A percentile compares a stretch with the other conserved stretches of the same genome.
Conservation (phyloP, 2,113 vertebrate genomes). For the Butorides virescens region DNA sequence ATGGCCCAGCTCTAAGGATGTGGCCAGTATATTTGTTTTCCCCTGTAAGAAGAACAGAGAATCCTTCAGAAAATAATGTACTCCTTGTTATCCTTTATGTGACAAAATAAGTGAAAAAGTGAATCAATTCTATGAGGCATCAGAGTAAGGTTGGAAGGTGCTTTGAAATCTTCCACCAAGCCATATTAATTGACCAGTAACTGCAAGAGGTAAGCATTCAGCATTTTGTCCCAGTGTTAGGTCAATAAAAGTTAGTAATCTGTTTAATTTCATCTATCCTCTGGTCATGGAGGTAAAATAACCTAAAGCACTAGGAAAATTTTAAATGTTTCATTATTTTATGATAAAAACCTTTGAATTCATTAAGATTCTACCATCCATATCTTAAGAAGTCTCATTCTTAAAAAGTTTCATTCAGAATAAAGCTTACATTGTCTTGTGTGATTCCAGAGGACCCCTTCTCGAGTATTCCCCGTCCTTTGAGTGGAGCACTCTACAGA, state of each 20-base stretch:
- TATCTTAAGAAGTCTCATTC: neutral
- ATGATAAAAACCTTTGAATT: neutral
- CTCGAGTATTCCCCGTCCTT: neutral
- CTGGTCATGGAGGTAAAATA: neutral
- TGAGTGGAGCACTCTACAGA: neutral
- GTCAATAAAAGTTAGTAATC: neutral
- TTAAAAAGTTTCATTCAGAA: neutral
- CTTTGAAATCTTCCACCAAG: neutral
- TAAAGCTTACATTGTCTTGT: rapidly evolving
- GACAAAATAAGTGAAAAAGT: neutral
- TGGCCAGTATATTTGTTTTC: neutral
- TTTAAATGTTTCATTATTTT: neutral
- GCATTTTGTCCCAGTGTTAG: neutral
- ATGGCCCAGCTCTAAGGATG: neutral
- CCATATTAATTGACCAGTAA: neutral
- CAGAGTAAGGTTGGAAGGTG: neutral
- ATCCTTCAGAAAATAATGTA: neutral
- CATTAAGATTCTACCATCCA: neutral
- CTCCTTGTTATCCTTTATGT: neutral
- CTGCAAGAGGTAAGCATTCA: neutral
- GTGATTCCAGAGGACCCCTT: neutral
- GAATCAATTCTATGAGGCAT: neutral
- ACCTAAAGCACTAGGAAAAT: neutral
- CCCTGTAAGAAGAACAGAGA: neutral
- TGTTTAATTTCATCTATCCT: neutral